A percentile compares a stretch with the other conserved stretches of the same genome.
Conservation (phyloP, 2,113 vertebrate species). For the Nematolebias whitei region DNA sequence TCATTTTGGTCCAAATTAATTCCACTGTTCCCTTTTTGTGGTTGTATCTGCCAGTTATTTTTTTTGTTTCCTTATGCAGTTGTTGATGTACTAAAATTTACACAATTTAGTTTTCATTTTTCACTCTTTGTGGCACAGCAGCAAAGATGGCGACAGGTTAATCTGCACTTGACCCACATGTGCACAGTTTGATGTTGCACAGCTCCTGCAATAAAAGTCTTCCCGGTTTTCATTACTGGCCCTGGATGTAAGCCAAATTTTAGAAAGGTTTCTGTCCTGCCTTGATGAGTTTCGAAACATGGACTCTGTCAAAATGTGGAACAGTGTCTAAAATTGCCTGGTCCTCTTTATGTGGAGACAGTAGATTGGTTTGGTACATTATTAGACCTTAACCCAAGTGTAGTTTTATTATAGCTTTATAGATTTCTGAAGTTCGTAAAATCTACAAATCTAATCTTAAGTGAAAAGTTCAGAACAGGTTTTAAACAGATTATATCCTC, state of each 20-base stretch:
- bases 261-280: not conserved
- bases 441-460: not conserved
- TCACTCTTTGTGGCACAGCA: not conserved
- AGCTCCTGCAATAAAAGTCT: not conserved
- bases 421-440: not conserved
- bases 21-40: too few relatives aligned
- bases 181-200: not conserved
- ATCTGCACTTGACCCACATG: constrained; percentile 7
- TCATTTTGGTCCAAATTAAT: too few relatives aligned
- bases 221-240: not conserved
- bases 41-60: not conserved
- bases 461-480: not conserved
- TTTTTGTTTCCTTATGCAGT: not conserved
- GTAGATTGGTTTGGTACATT: not conserved
- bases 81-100: not conserved
- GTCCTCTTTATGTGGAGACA: not conserved
- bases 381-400: not conserved
- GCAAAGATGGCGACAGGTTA: not conserved
- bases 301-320: not conserved
- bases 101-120: not conserved
- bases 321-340: not conserved
- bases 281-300: not conserved
- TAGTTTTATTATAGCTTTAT: not conserved
- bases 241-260: not conserved
- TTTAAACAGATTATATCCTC: not conserved